phyloP scores from a whole-genome alignment of 1,140 invertebrate species.

The Tetragnatha versicolor region DNA sequence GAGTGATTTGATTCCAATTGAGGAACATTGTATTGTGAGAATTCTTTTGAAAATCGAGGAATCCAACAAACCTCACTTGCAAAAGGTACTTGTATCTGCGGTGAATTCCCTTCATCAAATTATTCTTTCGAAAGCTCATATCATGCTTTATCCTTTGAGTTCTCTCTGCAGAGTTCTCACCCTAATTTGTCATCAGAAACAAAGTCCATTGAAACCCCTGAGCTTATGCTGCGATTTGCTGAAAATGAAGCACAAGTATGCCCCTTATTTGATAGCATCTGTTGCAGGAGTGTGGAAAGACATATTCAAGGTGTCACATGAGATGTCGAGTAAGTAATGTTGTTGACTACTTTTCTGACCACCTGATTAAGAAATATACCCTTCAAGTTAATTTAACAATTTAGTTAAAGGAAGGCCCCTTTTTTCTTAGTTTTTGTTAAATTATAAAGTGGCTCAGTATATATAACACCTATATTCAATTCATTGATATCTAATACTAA shows the following conservation, averaged over 20 bases:
- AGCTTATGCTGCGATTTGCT: not conserved
- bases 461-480: no score
- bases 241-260: not conserved
- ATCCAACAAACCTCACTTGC: not conserved
- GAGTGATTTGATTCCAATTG: not conserved
- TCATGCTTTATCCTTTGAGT: not conserved
- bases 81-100: not conserved
- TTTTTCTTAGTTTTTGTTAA: no score
- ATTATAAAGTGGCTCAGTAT: no score
- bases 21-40: not conserved
- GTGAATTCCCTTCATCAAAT: not conserved
- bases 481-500: no score
- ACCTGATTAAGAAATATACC: no score
- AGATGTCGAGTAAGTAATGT: no score
- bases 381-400: no score
- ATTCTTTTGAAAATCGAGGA: not conserved
- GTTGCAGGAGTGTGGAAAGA: slow-evolving; percentile 14
- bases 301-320: no score
- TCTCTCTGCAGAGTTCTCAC: not conserved
- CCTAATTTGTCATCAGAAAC: not conserved
- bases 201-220: not conserved
- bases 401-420: no score
- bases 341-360: no score
- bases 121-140: not conserved
- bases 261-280: slow-evolving; percentile 3